A percentile compares a stretch with the other conserved stretches of the same genome.
Evolutionary conservation across 2,113 vertebrate genomes (phyloP).

Genomic region (Tautogolabrus adspersus): DNA sequence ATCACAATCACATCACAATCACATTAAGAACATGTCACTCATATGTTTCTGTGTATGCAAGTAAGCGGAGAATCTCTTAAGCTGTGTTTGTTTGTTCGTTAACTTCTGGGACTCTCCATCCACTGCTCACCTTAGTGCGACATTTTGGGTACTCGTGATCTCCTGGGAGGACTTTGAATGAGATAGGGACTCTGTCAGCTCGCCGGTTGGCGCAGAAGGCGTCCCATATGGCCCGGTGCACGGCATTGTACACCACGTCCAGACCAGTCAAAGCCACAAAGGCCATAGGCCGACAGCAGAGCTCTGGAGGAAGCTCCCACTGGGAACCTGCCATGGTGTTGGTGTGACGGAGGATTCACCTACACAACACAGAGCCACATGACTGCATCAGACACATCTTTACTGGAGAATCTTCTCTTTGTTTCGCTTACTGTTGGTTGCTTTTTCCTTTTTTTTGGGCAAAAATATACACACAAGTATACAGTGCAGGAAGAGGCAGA

Average conservation of each 20-base stretch:
- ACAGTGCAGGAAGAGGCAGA: too few species aligned
- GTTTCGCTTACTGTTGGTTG: neutral
- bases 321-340: constrained; percentile 80
- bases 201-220: constrained; percentile 96
- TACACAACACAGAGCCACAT: constrained; percentile 15
- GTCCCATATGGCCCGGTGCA: constrained; percentile 98
- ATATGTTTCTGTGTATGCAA: neutral
- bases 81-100: neutral
- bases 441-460: too few species aligned
- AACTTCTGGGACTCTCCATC: neutral
- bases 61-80: neutral
- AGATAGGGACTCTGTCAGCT: constrained; percentile 96
- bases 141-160: constrained; percentile 99
- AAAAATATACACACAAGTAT: too few species aligned
- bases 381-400: neutral
- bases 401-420: neutral
- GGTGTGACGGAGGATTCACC: constrained; percentile 57
- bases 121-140: constrained; percentile 90
- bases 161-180: constrained; percentile 96
- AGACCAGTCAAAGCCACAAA: constrained; percentile 96
- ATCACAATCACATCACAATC: too few species aligned
- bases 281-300: constrained; percentile 98
- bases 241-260: constrained; percentile 95
- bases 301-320: constrained; percentile 97
- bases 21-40: neutral